Percentiles rank a stretch among this genome's conserved stretches.
phyloP scores from a whole-genome alignment of 2,113 vertebrate species.

The Ibidorhyncha struthersii region DNA sequence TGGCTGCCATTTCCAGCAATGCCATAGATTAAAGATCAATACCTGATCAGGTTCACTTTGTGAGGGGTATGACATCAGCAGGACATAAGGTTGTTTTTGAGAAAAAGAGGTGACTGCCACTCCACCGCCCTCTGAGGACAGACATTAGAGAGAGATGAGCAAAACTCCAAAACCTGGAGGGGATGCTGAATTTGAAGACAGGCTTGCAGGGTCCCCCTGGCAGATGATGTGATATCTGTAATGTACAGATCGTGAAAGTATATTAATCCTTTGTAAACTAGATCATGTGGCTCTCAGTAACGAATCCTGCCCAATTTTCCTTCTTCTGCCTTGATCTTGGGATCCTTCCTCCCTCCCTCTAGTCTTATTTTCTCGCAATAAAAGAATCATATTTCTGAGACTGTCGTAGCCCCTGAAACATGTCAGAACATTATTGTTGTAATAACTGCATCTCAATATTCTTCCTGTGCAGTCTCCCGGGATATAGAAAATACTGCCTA shows the following conservation, averaged over 20 bases:
- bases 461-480: not conserved
- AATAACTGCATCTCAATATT: conserved; percentile 25
- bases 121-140: not conserved
- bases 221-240: not conserved
- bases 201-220: not conserved
- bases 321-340: not conserved
- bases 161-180: not conserved
- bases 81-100: not conserved
- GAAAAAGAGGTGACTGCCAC: not conserved
- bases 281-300: not conserved
- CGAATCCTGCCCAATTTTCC: not conserved
- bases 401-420: not conserved
- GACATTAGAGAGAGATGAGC: not conserved
- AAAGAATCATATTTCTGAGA: not conserved
- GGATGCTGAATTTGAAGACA: not conserved
- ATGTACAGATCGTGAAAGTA: not conserved
- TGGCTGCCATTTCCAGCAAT: conserved; percentile 69
- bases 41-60: conserved; percentile 38
- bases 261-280: not conserved
- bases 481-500: not conserved
- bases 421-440: not conserved
- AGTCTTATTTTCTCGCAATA: not conserved
- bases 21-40: conserved; percentile 47
- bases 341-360: not conserved
- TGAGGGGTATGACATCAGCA: not conserved